These are phyloP conservation scores for Neodiprion fabricii DNA, from an alignment of 1,140 invertebrate species.

Conservation along the genomic window DNA sequence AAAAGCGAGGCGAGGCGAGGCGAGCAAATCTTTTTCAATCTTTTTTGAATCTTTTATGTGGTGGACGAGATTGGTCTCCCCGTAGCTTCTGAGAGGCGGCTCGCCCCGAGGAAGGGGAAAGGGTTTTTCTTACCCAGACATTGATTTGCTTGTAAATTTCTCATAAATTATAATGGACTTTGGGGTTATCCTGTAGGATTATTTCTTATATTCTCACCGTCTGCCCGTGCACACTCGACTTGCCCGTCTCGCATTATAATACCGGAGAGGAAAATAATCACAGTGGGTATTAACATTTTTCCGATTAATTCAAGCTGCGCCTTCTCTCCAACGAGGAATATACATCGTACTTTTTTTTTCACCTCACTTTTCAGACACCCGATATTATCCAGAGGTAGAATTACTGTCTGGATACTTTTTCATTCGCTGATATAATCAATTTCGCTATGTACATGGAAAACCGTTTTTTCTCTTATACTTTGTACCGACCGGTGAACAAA, in stretches of 20 bases:
- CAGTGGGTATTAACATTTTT: not conserved
- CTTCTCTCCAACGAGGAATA: slow-evolving; percentile 19
- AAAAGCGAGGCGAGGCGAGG: not conserved
- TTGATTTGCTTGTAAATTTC: not conserved
- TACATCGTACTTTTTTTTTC: not conserved
- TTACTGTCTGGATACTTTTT: too few species aligned
- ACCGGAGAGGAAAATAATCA: not conserved
- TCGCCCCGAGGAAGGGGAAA: not conserved
- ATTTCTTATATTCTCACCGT: not conserved
- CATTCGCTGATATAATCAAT: too few species aligned
- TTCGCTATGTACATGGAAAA: too few species aligned
- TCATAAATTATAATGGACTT: slow-evolving; percentile 2
- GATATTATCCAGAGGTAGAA: too few species aligned
- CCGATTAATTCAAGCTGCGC: slow-evolving; percentile 22
- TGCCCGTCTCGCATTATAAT: not conserved
- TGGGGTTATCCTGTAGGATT: not conserved
- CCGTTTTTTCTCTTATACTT: too few species aligned
- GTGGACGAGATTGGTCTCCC: too few species aligned
- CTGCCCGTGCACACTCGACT: not conserved
- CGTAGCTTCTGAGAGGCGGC: not conserved
- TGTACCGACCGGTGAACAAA: too few species aligned
- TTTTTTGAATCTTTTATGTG: slow-evolving; percentile 3
- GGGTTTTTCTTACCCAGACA: not conserved
- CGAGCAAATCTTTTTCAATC: not conserved
- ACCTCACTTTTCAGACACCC: too few species aligned